Percentiles rank a stretch among this genome's conserved stretches.
These are phyloP conservation scores for Parauchenoglanis punctatus DNA, from an alignment of 2,797 vertebrate genomes.

Conservation along the genomic window DNA sequence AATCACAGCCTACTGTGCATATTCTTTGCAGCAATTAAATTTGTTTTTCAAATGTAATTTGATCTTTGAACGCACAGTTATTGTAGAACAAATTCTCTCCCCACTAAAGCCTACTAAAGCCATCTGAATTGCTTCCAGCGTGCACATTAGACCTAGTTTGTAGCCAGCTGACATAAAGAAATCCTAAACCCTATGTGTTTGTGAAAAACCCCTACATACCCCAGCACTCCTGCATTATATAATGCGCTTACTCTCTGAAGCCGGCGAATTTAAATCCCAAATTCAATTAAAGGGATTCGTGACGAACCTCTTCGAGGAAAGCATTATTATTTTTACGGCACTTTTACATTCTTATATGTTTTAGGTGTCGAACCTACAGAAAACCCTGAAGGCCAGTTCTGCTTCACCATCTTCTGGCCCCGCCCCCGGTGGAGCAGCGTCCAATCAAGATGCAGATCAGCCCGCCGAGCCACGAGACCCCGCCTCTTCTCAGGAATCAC, in stretches of 20 bases:
- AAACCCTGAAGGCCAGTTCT: constrained; percentile 93
- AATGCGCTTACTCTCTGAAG: not conserved
- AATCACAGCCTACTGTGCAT: not conserved
- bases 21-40: constrained; percentile 4
- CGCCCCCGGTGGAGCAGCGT: constrained; percentile 85
- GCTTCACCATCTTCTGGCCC: constrained; percentile 81
- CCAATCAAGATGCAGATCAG: constrained; percentile 84
- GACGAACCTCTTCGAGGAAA: not conserved
- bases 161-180: not conserved
- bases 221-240: not conserved
- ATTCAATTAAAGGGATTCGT: constrained; percentile 2
- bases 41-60: not conserved
- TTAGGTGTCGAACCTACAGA: constrained; percentile 95
- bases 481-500: constrained; percentile 90
- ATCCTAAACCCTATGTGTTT: not conserved
- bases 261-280: not conserved
- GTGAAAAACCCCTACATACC: not conserved
- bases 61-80: not conserved
- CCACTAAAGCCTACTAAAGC: not conserved
- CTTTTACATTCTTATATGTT: not conserved
- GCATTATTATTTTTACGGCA: not conserved
- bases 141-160: constrained; percentile 1
- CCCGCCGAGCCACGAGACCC: constrained; percentile 79
- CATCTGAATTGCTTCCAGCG: constrained; percentile 15
- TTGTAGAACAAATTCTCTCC: not conserved